Conservation (phyloP, 2,113 vertebrate species). For the Caranx ignobilis region DNA sequence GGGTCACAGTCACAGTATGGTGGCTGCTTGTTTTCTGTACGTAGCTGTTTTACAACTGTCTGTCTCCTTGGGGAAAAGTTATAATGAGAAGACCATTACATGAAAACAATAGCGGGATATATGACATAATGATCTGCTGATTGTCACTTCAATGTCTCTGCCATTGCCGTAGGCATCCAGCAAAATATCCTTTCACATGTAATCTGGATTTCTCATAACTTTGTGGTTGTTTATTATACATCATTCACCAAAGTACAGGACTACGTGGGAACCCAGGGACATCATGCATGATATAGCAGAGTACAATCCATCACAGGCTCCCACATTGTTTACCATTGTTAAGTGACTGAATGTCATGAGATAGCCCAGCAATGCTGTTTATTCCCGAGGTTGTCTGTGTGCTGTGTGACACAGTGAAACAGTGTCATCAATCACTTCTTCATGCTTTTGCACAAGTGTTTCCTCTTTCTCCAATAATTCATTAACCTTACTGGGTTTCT, state of each 20-base stretch:
- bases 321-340: conserved; percentile 71
- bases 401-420: conserved; percentile 68
- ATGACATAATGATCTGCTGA: conserved; percentile 30
- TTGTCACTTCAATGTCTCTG: conserved; percentile 15
- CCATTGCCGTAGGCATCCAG: conserved; percentile 1
- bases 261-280: conserved; percentile 59
- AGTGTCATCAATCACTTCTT: conserved; percentile 76
- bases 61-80: conserved; percentile 58
- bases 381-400: conserved; percentile 65
- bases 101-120: conserved; percentile 65
- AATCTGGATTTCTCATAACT: not conserved
- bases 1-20: conserved; percentile 24
- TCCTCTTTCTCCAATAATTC: conserved; percentile 83
- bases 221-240: conserved; percentile 33
- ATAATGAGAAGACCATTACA: conserved; percentile 53
- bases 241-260: conserved; percentile 6
- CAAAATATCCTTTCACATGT: conserved; percentile 29
- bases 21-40: conserved; percentile 49
- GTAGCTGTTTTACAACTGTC: conserved; percentile 59
- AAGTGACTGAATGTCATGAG: conserved; percentile 68
- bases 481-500: conserved; percentile 75
- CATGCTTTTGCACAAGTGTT: conserved; percentile 64
- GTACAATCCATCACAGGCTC: conserved; percentile 71
- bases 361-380: conserved; percentile 54
- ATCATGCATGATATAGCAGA: conserved; percentile 51